Percentiles rank a stretch among this genome's conserved stretches.
Evolutionary conservation across 1,140 invertebrate species (phyloP).

Genomic region (Drosophila baimaii): DNA sequence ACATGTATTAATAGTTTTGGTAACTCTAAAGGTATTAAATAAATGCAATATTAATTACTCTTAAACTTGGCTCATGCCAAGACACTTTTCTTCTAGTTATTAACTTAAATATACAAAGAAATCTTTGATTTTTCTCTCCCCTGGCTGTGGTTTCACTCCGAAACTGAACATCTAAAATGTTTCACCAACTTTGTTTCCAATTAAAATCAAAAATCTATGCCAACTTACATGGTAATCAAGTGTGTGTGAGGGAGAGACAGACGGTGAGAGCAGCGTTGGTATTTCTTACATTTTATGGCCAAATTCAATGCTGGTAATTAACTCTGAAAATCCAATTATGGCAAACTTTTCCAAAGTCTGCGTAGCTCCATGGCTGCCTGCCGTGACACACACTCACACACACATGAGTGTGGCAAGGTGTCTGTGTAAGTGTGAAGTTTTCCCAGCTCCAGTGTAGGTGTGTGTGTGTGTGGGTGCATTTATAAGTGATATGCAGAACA

Average conservation of each 20-base stretch:
- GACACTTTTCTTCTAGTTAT: no score
- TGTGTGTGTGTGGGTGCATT: slow-evolving; percentile 64
- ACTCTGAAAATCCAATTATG: slow-evolving; percentile 84
- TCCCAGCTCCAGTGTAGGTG: slow-evolving; percentile 9
- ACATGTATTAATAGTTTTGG: background rate
- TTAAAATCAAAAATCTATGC: slow-evolving; percentile 74
- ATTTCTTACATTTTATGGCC: slow-evolving; percentile 74
- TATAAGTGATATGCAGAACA: slow-evolving; percentile 83
- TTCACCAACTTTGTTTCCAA: slow-evolving; percentile 49
- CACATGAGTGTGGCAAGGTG: slow-evolving; percentile 25
- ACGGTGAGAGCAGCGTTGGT: slow-evolving; percentile 21
- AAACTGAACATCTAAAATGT: slow-evolving; percentile 19
- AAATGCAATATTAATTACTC: background rate
- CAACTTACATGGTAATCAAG: slow-evolving; percentile 74
- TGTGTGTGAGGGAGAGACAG: slow-evolving; percentile 14
- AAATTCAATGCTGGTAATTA: slow-evolving; percentile 84
- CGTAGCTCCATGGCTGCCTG: slow-evolving; percentile 20
- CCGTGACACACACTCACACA: background rate
- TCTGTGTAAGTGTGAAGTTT: slow-evolving; percentile 48
- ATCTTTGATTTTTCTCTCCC: background rate
- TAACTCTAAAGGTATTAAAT: background rate
- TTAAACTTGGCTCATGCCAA: no score
- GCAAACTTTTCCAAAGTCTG: slow-evolving; percentile 76
- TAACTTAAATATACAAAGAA: background rate
- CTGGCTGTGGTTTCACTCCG: no score